Evolutionary conservation across 2,797 vertebrate genomes (phyloP), one percentile per base, ranked within the genome.

Genomic region (Lerista edwardsae): DNA sequence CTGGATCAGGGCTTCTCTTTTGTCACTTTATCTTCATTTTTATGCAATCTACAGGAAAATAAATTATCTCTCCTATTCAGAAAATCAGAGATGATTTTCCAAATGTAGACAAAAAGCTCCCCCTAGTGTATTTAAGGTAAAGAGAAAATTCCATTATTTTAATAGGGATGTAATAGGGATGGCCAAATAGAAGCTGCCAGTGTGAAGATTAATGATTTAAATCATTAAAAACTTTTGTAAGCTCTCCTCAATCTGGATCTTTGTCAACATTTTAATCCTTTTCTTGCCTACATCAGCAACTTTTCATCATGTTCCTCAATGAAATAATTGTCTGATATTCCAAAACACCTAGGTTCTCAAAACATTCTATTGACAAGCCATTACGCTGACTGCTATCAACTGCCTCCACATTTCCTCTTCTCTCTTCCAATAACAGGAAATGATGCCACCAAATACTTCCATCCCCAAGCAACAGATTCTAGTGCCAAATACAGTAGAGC

Each of bases 51-150:
- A 25, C 12, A 31, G 15, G 34, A 3, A 21, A 17, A 34, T 19
- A 64, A 34, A 36, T 76, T 80, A 79, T 79, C 19, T 84, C n/a
- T 57, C 25, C 23, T 73, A 10, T 44, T 80, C 79, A 72, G 2
- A 39, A 76, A 76, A 71, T 6, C 2, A 59, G 17, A 75, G 15
- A 64, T 8, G 51, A 51, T 34, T 31, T 39, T 51, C 51, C 31
- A 81, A 81, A 65, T 21, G 10, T 3, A 69, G 84, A 17, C 15
- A 55, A 71, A 81, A 76, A 12, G 73, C 84, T 86, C 84, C 84
- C 73, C 74, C 84, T 86, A 64, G 84, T 82, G 79, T n/a, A 25
- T 51, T 55, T 36, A 75, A 64, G 34, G 14, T 10, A 74, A 68
- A 80, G 2, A 44, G n/a, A 62, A 80, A 68, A 75, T 47, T 75